Base-by-base conservation (phyloP, 2,113 vertebrate species). In the Fulmarus glacialis region DNA sequence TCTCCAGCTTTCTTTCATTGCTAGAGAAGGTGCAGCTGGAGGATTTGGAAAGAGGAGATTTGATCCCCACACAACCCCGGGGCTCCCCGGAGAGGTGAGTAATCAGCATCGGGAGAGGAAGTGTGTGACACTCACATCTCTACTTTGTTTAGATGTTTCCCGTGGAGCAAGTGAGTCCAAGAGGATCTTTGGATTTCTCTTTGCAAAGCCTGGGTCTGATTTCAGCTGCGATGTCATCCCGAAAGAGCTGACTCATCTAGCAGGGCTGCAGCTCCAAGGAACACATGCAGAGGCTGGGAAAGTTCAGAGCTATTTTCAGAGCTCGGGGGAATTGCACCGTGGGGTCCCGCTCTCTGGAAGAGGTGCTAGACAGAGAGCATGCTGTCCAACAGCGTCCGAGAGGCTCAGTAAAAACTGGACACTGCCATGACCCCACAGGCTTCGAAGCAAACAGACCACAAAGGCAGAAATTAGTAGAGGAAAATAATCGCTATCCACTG, bases 281-380 rank as follows among this genome's bases (percentile, higher is more conserved):
- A 79, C 80, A 87, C 75, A 93, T 19, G 67, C 86, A 92, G 89
- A 92, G 75, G 86, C 89, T 97, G 94, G 96, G 91, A 96, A 97
- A 96, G 96, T 91, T 96, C 81, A 94, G 73, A 83, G 77, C 81
- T 95, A 93, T 96, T 97, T 91, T 87, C 73, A 75, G 93, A 75
- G 66, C 62, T 56, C 4, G 3, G 19, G 30, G 84, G 78, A 94
- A 74, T 52, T 75, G 84, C 73, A 82, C 70, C 3, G 2, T 72
- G 87, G 87, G 82, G 90, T 95, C 79, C 85, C 87, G 38, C 79
- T 93, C 72, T 67, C 62, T 73, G 82, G 48, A 90, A 91, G 67
- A 82, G 78, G 53, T 62, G 66, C 56, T 72, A 17, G 66, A 75
- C 40, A 48, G 64, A 59, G 60, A 55, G 9, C 2, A 1, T 63